A percentile compares a stretch with the other conserved stretches of the same genome.
Evolutionary conservation across 2,888 invertebrate genomes (phyloP).

Genomic region (Parnassius glacialis): DNA sequence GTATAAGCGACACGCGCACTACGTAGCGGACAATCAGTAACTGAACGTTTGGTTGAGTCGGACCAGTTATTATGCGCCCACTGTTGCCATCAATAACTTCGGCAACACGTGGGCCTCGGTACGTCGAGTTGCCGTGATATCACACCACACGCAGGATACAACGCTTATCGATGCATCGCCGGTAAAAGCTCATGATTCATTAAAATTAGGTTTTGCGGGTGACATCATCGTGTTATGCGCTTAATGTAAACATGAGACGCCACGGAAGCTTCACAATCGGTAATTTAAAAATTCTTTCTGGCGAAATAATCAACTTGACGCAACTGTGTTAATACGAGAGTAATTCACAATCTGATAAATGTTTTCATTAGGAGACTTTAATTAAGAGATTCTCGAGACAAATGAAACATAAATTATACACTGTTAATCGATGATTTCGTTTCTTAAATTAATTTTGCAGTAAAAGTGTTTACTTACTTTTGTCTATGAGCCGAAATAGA

Average conservation of each 20-base stretch:
- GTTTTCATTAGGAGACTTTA: not conserved
- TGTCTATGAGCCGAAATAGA: too few relatives aligned
- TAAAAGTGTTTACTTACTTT: too few relatives aligned
- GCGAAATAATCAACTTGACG: slow-evolving; percentile 3
- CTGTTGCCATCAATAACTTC: slow-evolving; percentile 70
- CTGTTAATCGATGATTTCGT: too few relatives aligned
- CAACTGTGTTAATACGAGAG: not conserved
- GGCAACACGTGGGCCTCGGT: slow-evolving; percentile 71
- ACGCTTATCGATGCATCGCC: slow-evolving; percentile 73
- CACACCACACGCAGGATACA: slow-evolving; percentile 58
- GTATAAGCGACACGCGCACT: slow-evolving; percentile 62
- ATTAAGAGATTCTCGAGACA: too few relatives aligned
- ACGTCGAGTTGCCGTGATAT: slow-evolving; percentile 49
- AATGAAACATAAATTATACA: too few relatives aligned
- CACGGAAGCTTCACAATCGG: slow-evolving; percentile 30
- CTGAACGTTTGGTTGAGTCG: slow-evolving; percentile 66
- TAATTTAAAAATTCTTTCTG: slow-evolving; percentile 26
- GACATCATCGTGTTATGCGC: slow-evolving; percentile 68
- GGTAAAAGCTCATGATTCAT: slow-evolving; percentile 76
- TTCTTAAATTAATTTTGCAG: too few relatives aligned
- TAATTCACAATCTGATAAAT: too few relatives aligned
- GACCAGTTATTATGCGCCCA: slow-evolving; percentile 79
- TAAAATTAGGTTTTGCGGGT: slow-evolving; percentile 67
- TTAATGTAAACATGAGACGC: slow-evolving; percentile 53
- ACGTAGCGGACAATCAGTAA: slow-evolving; percentile 68